A percentile compares a stretch with the other conserved stretches of the same genome.
phyloP scores from a whole-genome alignment of 2,113 vertebrate genomes.

The Misgurnus anguillicaudatus region DNA sequence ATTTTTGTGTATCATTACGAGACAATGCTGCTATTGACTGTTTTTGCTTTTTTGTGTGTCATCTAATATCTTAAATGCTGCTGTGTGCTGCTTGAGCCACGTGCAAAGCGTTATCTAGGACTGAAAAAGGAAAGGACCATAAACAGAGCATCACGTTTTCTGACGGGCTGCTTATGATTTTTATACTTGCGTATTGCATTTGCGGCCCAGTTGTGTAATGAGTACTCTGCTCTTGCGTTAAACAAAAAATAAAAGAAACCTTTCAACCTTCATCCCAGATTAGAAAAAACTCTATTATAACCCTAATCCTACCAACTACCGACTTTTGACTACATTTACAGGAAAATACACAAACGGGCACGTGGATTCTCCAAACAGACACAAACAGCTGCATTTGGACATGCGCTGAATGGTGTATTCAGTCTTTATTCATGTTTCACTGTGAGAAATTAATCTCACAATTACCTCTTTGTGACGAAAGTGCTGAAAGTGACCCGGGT shows the following conservation, averaged over 20 bases:
- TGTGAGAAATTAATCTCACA: conserved; percentile 30
- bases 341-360: conserved; percentile 12
- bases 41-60: neutral
- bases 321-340: neutral
- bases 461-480: conserved; percentile 70
- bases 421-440: conserved; percentile 49
- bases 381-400: neutral
- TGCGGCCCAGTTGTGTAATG: neutral
- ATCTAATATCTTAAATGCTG: neutral
- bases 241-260: too few relatives aligned
- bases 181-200: neutral
- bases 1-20: conserved; percentile 19
- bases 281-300: neutral
- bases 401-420: conserved; percentile 27
- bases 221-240: neutral
- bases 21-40: conserved; percentile 29
- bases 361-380: conserved; percentile 8
- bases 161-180: neutral
- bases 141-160: neutral
- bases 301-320: neutral
- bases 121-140: neutral
- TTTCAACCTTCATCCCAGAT: neutral
- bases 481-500: conserved; percentile 51
- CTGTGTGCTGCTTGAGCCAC: neutral
- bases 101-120: neutral